Evolutionary conservation across 1,140 invertebrate species (phyloP), one percentile per base, ranked within the genome.

Genomic region (Leucophenga varia): DNA sequence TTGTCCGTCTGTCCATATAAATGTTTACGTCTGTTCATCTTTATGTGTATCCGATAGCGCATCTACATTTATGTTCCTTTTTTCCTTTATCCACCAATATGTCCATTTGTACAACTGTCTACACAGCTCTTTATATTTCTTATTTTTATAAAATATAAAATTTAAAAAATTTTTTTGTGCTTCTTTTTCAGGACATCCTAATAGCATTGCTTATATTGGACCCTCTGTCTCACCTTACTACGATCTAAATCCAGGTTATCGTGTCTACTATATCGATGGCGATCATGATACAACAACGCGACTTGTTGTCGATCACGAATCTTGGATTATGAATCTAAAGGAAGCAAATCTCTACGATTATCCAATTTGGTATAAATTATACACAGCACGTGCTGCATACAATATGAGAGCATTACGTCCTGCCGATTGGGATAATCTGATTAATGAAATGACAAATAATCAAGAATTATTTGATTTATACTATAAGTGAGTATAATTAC

Each of bases 221-320:
- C 93, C 93, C 6, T 95, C 91, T 2, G 91, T 97, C 0, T 93
- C 93, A 2, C 91, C 95, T 2, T 98, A 93, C 71, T 87, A 86
- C 55, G 87, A 92, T 70, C 79, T 96, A 17, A 98, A 98, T 82
- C 92, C 95, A 0, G 93, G 93, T 3, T 98, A 96, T 75, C 80
- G 95, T 70, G 92, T 98, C 75, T 98, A 97, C 75, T 93, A 94
- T 59, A 84, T 98, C 2, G 95, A 98, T 74, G 95, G 93, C 2
- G 91, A 94, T 78, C 91, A 95, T 73, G 79, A 86, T 17, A 81
- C 85, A 45, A 87, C 89, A 2, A 93, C 90, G 1, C 82, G 90
- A 58, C 31, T 75, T 74, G 90, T 96, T 7, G 82, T 97, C 8
- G 94, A 98, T 76, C 93, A 95, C 65, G 91, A 96, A 72, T 93